Evolutionary conservation across 1,140 invertebrate species (phyloP), one percentile per base, ranked within the genome.

Genomic region (Mylabris phalerata): DNA sequence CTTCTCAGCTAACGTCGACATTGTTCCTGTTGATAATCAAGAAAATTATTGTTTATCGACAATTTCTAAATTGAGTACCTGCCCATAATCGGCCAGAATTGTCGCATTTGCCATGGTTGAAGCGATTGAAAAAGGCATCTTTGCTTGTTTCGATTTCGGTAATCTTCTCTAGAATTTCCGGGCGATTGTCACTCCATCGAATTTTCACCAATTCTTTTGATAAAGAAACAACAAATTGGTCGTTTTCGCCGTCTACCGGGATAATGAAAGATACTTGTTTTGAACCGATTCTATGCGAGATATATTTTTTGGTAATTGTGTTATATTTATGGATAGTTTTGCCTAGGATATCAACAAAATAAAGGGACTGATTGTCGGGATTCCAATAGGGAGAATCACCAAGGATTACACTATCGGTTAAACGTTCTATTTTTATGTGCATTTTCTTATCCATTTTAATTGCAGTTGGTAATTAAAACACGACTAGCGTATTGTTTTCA

Each of bases 61-160:
- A 74, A 64, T 61, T 83, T 84, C 90, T 90, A 93, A 51, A 49
- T 50, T 58, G 54, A n/a, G 58, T 63, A 27, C 62, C 62, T 19
- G 52, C 59, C 81, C 86, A 92, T 4, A 93, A 73, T 45, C 89
- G 76, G 24, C 92, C 92, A 3, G 67, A 71, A 0, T 83, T 79
- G 73, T 95, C 92, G 59, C 84, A 85, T 75, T 94, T 95, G 10
- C 83, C 91, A 72, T 94, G 90, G 67, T 94, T 94, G 61, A 89
- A 32, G 0, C 32, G 32, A 7, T 32, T 32, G 32, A 32, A 32
- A 32, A 32, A 32, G 4, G 32, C 32, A 0, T 32, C 32, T 32
- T 32, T 32, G 4, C 7, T 82, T 62, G 88, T 77, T 64, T 85
- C 90, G 27, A 57, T 57, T n/a, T 42, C 46, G 11, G 44, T 48